Evolutionary conservation across 2,888 invertebrate species (phyloP).

Genomic region (Diarsia dahlii): DNA sequence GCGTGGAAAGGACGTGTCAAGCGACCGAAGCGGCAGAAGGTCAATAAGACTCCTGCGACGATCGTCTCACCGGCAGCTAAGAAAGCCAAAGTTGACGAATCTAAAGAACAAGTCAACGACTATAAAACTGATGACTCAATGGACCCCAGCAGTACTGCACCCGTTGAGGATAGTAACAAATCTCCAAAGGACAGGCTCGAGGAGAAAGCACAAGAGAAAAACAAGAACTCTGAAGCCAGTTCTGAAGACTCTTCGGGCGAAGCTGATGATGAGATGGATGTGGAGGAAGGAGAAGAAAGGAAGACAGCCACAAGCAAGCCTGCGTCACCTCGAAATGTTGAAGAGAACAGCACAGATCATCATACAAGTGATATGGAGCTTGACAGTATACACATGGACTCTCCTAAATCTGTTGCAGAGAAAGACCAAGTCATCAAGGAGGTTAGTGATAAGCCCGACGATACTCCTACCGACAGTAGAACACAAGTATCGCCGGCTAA

Average conservation of each 20-base stretch:
- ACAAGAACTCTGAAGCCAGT: conserved; percentile 86
- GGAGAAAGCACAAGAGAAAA: conserved; percentile 78
- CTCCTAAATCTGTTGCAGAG: conserved; percentile 85
- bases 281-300: conserved; percentile 90
- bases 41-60: conserved; percentile 69
- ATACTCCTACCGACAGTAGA: conserved; percentile 68
- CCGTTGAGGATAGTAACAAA: conserved; percentile 53
- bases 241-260: conserved; percentile 92
- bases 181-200: conserved; percentile 72
- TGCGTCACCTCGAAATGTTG: conserved; percentile 79
- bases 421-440: conserved; percentile 85
- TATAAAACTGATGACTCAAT: conserved; percentile 81
- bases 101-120: conserved; percentile 70
- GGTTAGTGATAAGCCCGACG: conserved; percentile 74
- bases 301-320: conserved; percentile 83
- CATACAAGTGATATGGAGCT: conserved; percentile 89
- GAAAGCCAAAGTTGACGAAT: conserved; percentile 78
- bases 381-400: conserved; percentile 88
- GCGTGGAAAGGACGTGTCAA: conserved; percentile 88
- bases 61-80: conserved; percentile 79
- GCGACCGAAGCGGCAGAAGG: conserved; percentile 78
- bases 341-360: conserved; percentile 87
- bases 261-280: conserved; percentile 93
- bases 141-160: conserved; percentile 68
- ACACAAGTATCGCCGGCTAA: conserved; percentile 66